These are phyloP conservation scores for Phortica magna DNA, from an alignment of 2,888 invertebrate species.

Conservation along the genomic window DNA sequence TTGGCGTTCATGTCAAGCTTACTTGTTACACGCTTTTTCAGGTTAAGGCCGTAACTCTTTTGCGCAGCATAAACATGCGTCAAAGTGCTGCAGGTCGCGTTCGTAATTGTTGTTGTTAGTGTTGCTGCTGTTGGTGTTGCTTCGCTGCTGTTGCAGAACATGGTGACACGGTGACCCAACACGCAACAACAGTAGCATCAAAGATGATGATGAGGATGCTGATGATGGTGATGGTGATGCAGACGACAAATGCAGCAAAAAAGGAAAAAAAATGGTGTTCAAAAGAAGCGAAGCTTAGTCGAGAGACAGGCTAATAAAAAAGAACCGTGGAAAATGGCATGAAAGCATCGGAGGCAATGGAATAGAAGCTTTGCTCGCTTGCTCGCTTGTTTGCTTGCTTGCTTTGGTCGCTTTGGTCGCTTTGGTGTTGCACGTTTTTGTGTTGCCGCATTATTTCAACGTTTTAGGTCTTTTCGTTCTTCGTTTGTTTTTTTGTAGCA, in stretches of 20 bases:
- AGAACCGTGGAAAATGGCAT: background rate
- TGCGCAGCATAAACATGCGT: background rate
- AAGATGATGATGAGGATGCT: background rate
- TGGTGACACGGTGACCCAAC: conserved; percentile 22
- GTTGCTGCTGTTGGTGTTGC: background rate
- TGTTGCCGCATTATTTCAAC: conserved; percentile 29
- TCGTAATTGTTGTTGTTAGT: background rate
- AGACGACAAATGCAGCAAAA: conserved; percentile 8
- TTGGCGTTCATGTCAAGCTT: background rate
- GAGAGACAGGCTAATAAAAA: conserved; percentile 20
- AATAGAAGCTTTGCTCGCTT: background rate
- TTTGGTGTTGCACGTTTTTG: background rate
- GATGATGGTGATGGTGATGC: too few relatives aligned
- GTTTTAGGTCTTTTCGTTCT: background rate
- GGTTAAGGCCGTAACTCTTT: conserved; percentile 29
- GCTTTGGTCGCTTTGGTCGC: too few relatives aligned
- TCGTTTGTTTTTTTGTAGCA: background rate
- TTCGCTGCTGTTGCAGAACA: conserved; percentile 1
- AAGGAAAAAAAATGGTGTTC: background rate
- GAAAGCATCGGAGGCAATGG: background rate
- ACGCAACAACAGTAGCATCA: background rate
- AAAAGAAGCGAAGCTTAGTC: conserved; percentile 8
- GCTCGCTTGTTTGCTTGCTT: background rate
- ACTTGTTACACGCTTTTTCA: background rate
- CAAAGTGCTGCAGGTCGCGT: background rate